Percentiles rank a stretch among this genome's conserved stretches.
Conservation (phyloP, 2,113 vertebrate species). For the Halcyon malimbica region DNA sequence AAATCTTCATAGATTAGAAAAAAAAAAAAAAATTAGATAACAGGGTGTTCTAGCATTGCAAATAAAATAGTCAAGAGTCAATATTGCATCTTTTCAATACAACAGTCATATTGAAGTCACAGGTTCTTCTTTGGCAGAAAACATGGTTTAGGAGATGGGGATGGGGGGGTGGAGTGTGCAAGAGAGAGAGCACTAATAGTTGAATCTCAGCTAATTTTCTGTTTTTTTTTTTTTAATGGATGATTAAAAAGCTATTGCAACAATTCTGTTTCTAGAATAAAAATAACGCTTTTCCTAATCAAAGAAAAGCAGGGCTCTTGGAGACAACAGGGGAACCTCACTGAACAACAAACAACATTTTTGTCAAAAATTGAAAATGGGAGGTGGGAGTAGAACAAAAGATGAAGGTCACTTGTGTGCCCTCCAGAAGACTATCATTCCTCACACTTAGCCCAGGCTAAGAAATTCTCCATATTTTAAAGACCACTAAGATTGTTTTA, state of each 20-base stretch:
- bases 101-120: neutral
- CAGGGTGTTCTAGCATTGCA: neutral
- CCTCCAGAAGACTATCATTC: neutral
- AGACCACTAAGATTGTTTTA: neutral
- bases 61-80: neutral
- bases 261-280: neutral
- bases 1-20: neutral
- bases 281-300: neutral
- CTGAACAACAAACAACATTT: neutral
- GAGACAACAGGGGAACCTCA: neutral
- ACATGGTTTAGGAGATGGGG: accelerated
- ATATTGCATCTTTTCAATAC: neutral
- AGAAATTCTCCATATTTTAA: neutral
- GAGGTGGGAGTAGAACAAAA: neutral
- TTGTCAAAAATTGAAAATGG: neutral
- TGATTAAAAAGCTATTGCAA: neutral
- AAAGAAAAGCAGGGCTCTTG: neutral
- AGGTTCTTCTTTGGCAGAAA: neutral
- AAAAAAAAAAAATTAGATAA: neutral
- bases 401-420: neutral
- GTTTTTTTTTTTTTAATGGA: neutral
- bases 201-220: neutral
- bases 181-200: neutral
- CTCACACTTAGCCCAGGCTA: neutral
- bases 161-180: no score